Conservation (phyloP, 2,797 vertebrate species). For the Cheirogaleus major region DNA sequence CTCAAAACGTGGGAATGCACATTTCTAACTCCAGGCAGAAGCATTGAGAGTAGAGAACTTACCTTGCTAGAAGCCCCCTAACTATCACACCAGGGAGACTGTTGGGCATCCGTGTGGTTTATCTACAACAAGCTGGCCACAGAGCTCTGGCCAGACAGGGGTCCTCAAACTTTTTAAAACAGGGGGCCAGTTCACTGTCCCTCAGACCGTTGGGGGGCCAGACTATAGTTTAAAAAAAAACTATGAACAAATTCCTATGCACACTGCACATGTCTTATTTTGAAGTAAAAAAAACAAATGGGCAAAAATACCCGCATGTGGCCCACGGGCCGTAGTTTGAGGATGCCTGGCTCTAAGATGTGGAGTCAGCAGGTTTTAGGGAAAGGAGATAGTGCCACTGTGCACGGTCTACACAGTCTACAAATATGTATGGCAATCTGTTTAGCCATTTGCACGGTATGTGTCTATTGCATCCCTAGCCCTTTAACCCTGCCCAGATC, state of each 20-base stretch:
- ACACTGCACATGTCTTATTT: too few species aligned
- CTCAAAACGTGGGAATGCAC: neutral
- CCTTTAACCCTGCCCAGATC: neutral
- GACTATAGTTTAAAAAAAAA: too few species aligned
- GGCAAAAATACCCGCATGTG: too few species aligned
- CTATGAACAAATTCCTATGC: too few species aligned
- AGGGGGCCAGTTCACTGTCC: too few species aligned
- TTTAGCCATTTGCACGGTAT: neutral
- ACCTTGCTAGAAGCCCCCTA: neutral
- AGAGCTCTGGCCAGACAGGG: neutral
- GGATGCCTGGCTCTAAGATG: too few species aligned
- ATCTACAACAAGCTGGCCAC: neutral
- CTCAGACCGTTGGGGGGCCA: too few species aligned
- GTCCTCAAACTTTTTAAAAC: too few species aligned
- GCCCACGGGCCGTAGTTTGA: too few species aligned
- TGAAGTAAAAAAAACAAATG: too few species aligned
- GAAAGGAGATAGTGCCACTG: neutral
- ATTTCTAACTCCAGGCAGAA: neutral
- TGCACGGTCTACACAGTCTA: neutral
- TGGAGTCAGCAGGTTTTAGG: neutral
- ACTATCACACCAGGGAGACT: neutral
- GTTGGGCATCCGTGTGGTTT: neutral
- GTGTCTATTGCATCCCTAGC: neutral
- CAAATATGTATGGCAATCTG: neutral
- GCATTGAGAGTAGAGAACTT: fast-evolving